Base-by-base conservation (phyloP, 2,888 invertebrate species). In the Pyrocoelia pectoralis region DNA sequence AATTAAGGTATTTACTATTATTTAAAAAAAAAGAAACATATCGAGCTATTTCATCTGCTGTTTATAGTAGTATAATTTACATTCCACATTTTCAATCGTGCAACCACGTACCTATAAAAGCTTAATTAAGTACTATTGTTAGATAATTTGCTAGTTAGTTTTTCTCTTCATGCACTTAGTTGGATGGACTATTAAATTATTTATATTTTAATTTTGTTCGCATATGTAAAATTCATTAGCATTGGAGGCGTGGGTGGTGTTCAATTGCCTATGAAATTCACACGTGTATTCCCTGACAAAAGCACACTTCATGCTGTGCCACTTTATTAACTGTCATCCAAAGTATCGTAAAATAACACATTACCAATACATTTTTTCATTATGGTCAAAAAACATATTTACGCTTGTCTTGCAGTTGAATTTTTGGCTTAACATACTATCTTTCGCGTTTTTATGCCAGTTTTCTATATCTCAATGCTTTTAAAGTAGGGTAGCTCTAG, bases 241-340 rank as follows among this genome's bases (percentile, higher is more conserved):
- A 33, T 33, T 33, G 8, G 2, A 33, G 2, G 56, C 55, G 71
- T 72, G 72, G 70, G 70, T 73, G 71, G 71, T 73, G 58, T 73
- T 71, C 70, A 67, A 74, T 74, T 69, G 74, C 73, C 77, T 76
- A 77, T 78, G 75, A 75, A 76, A 78, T 76, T 75, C 77, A 76
- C 77, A 76, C 76, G 73, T 73, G 2, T 10, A 8, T 33, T 8
- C 33, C 33, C 8, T n/a, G 33, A 33, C 10, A 33, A 33, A n/a
- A 8, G n/a, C 24, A 6, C 24, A 24, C 24, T 5, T 24, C 24
- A 24, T 24, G 24, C 24, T 24, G 24, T 24, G 24, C 6, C 24
- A 24, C 24, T 5, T 24, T 24, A 24, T 24, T 24, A 6, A 3
- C 24, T 24, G 6, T 24, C 3, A 24, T 24, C 24, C 3, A 24